A percentile compares a stretch with the other conserved stretches of the same genome.
Evolutionary conservation across 2,797 vertebrate species (phyloP).

Genomic region (Acipenser oxyrinchus): DNA sequence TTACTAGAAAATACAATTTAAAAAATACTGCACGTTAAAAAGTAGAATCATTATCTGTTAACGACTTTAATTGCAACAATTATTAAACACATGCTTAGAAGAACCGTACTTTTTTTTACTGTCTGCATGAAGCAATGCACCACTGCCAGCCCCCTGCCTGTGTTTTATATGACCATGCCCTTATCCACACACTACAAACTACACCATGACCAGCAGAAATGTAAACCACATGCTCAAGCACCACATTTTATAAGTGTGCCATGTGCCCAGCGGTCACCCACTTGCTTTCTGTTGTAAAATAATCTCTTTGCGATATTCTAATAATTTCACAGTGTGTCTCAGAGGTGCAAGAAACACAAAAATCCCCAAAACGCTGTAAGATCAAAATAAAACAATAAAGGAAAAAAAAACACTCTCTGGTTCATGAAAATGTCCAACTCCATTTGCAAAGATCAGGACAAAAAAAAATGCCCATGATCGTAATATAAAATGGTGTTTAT

Average conservation of each 20-base stretch:
- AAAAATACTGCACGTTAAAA: not conserved
- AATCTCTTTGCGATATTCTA: not conserved
- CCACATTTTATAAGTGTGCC: slow-evolving; percentile 5
- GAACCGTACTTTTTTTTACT: not conserved
- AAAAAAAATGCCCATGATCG: not conserved
- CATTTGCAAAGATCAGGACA: not conserved
- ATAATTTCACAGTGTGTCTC: not conserved
- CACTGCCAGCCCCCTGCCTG: not conserved
- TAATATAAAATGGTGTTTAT: not conserved
- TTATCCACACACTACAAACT: not conserved
- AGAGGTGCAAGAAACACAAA: slow-evolving; percentile 1
- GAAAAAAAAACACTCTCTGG: slow-evolving; percentile 5
- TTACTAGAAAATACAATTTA: not conserved
- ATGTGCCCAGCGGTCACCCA: not conserved
- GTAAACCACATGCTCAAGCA: slow-evolving; percentile 3
- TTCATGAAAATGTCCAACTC: slow-evolving; percentile 7
- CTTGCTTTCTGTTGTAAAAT: not conserved
- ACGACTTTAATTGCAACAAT: not conserved
- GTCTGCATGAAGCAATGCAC: slow-evolving; percentile 1
- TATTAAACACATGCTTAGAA: not conserved
- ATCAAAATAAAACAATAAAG: slow-evolving; percentile 5
- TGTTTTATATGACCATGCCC: not conserved
- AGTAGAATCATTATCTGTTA: slow-evolving; percentile 1
- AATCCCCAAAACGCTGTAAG: not conserved
- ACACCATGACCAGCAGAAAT: not conserved